These are phyloP conservation scores for Rhingia campestris DNA, from an alignment of 2,888 invertebrate genomes.

Conservation along the genomic window DNA sequence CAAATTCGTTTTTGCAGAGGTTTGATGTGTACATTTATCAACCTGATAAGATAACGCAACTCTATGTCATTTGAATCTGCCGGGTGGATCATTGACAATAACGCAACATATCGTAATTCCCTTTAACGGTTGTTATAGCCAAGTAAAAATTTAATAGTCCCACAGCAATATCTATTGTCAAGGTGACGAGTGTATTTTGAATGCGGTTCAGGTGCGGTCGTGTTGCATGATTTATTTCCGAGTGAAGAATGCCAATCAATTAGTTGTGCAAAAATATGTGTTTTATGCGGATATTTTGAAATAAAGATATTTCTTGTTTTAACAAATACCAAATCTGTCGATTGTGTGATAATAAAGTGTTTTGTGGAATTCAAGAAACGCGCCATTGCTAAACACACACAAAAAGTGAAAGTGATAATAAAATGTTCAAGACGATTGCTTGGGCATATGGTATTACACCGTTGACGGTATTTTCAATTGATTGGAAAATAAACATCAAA, in stretches of 20 bases:
- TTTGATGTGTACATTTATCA: neutral
- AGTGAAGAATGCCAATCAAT: slow-evolving; percentile 33
- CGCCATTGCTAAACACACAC: no score
- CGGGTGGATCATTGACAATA: slow-evolving; percentile 13
- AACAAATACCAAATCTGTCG: no score
- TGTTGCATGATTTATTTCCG: neutral
- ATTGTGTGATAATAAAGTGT: no score
- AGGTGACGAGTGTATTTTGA: slow-evolving; percentile 12
- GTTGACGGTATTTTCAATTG: no score
- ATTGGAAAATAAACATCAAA: no score
- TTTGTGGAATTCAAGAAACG: no score
- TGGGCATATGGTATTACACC: no score
- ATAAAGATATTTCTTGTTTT: neutral
- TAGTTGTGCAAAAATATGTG: slow-evolving; percentile 47
- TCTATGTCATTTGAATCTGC: slow-evolving; percentile 13
- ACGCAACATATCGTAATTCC: slow-evolving; percentile 17
- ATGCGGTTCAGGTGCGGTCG: slow-evolving; percentile 37
- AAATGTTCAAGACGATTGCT: no score
- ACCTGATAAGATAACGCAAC: slow-evolving; percentile 49
- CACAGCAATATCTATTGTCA: neutral
- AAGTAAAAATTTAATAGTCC: neutral
- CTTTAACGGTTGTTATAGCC: neutral
- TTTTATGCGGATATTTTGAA: slow-evolving; percentile 24
- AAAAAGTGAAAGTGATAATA: no score
- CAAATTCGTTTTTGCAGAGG: neutral